These are phyloP conservation scores for Dromaius novaehollandiae DNA, from an alignment of 2,113 vertebrate species.

Conservation along the genomic window DNA sequence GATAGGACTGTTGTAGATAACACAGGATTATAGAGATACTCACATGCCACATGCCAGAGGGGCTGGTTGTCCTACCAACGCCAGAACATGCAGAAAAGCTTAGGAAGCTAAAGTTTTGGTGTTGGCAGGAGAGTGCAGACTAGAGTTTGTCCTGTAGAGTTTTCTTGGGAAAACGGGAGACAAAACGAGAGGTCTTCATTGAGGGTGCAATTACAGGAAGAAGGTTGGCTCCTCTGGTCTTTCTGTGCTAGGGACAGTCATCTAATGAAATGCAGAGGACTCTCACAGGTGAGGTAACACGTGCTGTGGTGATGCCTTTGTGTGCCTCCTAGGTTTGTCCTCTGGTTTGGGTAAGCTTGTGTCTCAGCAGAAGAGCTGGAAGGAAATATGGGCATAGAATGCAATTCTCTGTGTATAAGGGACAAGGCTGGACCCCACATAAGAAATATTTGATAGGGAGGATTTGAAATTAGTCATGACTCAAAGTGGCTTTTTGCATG, in stretches of 20 bases:
- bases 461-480: constrained; percentile 18
- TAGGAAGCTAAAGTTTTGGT: not conserved
- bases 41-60: not conserved
- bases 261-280: not conserved
- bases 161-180: not conserved
- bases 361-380: not conserved
- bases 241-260: not conserved
- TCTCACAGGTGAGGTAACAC: not conserved
- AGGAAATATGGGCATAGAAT: not conserved
- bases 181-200: not conserved
- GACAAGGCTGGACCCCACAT: not conserved
- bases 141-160: not conserved
- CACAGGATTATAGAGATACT: not conserved
- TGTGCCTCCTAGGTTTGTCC: not conserved
- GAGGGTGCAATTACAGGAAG: not conserved
- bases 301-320: not conserved
- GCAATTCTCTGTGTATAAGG: not conserved
- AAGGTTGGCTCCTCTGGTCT: not conserved
- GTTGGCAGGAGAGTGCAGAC: not conserved
- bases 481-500: constrained; percentile 41
- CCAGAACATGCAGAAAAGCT: not conserved
- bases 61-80: not conserved
- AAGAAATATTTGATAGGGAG: not conserved
- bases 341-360: not conserved
- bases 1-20: rapidly evolving